Percentiles rank a stretch among this genome's conserved stretches.
Evolutionary conservation across 1,140 invertebrate species (phyloP).

Genomic region (Caerostris darwini): DNA sequence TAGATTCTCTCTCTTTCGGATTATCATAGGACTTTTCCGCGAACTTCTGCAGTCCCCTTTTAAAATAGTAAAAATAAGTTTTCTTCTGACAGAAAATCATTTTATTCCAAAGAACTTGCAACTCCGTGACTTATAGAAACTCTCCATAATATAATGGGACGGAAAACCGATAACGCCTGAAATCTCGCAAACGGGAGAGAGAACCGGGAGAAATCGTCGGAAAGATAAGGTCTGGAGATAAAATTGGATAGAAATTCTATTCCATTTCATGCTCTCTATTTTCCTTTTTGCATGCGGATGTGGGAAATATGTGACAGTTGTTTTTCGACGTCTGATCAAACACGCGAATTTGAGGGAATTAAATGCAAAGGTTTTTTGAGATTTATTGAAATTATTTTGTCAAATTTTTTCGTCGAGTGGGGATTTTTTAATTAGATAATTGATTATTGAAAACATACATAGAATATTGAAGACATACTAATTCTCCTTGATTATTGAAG

Average conservation of each 20-base stretch:
- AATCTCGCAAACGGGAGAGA: conserved; percentile 52
- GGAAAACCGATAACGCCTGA: conserved; percentile 71
- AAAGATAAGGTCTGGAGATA: conserved; percentile 65
- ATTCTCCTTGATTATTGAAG: too few species aligned
- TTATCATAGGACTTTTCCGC: conserved; percentile 55
- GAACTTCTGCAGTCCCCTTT: conserved; percentile 52
- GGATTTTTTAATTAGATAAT: too few species aligned
- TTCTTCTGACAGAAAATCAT: conserved; percentile 70
- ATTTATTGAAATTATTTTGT: too few species aligned
- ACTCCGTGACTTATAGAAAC: conserved; percentile 69
- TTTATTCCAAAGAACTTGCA: conserved; percentile 68
- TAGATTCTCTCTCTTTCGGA: conserved; percentile 52
- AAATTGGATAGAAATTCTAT: conserved; percentile 69
- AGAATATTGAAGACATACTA: too few species aligned
- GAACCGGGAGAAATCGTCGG: conserved; percentile 54
- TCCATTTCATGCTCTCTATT: conserved; percentile 37
- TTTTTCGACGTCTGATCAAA: background rate
- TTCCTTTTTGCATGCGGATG: background rate
- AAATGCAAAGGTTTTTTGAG: background rate
- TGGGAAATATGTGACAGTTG: conserved; percentile 27
- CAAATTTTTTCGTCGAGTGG: too few species aligned
- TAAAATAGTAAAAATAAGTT: conserved; percentile 63
- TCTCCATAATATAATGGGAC: conserved; percentile 68
- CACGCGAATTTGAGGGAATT: background rate
- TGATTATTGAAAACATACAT: too few species aligned